Percentiles rank a stretch among this genome's conserved stretches.
Evolutionary conservation across 2,113 vertebrate genomes (phyloP).

Genomic region (Phainopepla nitens): DNA sequence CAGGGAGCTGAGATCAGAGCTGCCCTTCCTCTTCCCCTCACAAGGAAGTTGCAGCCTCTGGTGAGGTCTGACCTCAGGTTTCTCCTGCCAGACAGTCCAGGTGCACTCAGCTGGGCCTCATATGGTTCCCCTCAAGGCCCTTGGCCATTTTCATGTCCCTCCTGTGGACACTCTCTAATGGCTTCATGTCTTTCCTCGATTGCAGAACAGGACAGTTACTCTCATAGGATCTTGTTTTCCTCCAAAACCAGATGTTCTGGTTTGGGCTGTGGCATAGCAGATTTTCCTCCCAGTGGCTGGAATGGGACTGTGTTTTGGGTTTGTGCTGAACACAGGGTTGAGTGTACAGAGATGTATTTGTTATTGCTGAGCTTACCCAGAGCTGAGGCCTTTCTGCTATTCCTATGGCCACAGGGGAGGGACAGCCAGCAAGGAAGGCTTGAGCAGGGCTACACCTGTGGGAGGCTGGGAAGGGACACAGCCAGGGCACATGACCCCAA

Average conservation of each 20-base stretch:
- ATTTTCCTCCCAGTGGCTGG: neutral
- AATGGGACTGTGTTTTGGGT: neutral
- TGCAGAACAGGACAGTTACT: neutral
- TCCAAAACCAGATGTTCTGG: neutral
- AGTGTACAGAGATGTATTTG: neutral
- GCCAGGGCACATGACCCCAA: rapidly evolving
- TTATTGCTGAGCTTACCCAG: neutral
- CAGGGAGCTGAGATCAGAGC: neutral
- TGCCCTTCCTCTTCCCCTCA: neutral
- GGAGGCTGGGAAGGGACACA: neutral
- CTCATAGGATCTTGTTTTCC: neutral
- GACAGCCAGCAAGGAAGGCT: neutral
- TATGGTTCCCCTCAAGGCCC: neutral
- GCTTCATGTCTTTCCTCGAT: neutral
- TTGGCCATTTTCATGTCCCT: neutral
- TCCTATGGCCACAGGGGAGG: rapidly evolving
- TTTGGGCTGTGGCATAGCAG: neutral
- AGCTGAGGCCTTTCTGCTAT: neutral
- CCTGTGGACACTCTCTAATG: neutral
- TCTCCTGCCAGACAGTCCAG: neutral
- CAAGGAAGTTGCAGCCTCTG: neutral
- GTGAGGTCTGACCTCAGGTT: neutral
- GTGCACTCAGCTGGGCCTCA: neutral
- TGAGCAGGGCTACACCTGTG: neutral
- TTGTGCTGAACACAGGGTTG: neutral